A percentile compares a stretch with the other conserved stretches of the same genome.
Evolutionary conservation across 2,888 invertebrate genomes (phyloP).

Genomic region (Cephalotes varians): DNA sequence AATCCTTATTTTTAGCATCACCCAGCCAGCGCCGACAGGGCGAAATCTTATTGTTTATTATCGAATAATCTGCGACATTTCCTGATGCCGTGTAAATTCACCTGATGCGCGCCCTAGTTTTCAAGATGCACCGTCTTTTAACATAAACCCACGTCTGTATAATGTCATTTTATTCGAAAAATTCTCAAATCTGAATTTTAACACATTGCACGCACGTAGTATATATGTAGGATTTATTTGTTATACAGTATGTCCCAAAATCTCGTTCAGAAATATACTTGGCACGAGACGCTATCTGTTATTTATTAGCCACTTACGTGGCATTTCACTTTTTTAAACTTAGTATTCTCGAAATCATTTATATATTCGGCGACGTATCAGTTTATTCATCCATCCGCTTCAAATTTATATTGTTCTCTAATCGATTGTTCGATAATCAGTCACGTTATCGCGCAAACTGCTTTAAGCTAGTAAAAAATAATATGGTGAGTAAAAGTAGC

Average conservation of each 20-base stretch:
- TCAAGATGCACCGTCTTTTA: background rate
- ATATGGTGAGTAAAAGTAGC: background rate
- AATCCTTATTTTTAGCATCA: conserved; percentile 81
- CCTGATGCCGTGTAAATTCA: background rate
- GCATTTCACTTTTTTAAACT: background rate
- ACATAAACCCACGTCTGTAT: too few species aligned
- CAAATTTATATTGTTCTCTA: conserved; percentile 10
- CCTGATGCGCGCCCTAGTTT: background rate
- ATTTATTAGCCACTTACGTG: background rate
- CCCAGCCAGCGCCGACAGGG: conserved; percentile 69
- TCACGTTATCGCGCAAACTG: background rate
- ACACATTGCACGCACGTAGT: background rate
- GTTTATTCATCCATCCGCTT: background rate
- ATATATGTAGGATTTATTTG: conserved; percentile 4
- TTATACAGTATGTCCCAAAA: background rate
- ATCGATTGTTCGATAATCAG: background rate
- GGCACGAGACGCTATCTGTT: background rate
- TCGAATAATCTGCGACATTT: conserved; percentile 45
- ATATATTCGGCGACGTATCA: background rate
- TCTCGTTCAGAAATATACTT: conserved; percentile 14
- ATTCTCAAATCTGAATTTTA: background rate
- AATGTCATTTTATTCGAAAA: background rate
- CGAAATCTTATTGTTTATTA: conserved; percentile 74
- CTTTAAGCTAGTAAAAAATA: background rate
- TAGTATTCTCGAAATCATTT: background rate